Evolutionary conservation across 2,888 invertebrate species (phyloP).

Genomic region (Synanthedon formicaeformis): DNA sequence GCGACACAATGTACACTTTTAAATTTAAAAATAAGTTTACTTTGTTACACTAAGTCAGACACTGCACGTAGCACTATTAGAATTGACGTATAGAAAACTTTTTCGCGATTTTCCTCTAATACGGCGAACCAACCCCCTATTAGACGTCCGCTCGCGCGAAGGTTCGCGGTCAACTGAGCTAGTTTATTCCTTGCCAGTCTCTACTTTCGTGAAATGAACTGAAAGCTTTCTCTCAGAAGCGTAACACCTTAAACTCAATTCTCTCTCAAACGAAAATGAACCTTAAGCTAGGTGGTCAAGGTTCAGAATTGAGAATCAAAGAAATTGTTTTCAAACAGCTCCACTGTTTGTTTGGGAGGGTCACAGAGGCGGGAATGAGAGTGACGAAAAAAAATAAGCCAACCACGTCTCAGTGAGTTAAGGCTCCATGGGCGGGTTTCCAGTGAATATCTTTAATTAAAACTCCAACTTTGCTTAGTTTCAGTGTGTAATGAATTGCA

Average conservation of each 20-base stretch:
- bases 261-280: constrained; percentile 7
- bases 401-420: constrained; percentile 68
- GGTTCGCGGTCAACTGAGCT: constrained; percentile 64
- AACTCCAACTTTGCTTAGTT: constrained; percentile 50
- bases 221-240: constrained; percentile 28
- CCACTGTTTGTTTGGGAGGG: constrained; percentile 69
- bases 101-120: constrained; percentile 24
- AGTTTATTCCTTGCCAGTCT: constrained; percentile 40
- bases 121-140: constrained; percentile 13
- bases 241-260: constrained; percentile 26
- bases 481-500: constrained; percentile 50
- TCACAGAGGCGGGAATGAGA: constrained; percentile 69
- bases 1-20: too few species aligned
- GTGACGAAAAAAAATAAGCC: constrained; percentile 68
- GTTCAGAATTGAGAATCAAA: background rate
- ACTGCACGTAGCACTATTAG: constrained; percentile 5
- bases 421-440: constrained; percentile 64
- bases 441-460: constrained; percentile 66
- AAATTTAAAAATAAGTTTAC: background rate
- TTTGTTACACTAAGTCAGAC: background rate
- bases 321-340: constrained; percentile 63
- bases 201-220: constrained; percentile 66
- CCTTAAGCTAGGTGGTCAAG: constrained; percentile 4
- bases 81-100: constrained; percentile 38
- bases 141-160: constrained; percentile 44